Conservation (phyloP, 2,113 vertebrate genomes). For the Hassar affinis region DNA sequence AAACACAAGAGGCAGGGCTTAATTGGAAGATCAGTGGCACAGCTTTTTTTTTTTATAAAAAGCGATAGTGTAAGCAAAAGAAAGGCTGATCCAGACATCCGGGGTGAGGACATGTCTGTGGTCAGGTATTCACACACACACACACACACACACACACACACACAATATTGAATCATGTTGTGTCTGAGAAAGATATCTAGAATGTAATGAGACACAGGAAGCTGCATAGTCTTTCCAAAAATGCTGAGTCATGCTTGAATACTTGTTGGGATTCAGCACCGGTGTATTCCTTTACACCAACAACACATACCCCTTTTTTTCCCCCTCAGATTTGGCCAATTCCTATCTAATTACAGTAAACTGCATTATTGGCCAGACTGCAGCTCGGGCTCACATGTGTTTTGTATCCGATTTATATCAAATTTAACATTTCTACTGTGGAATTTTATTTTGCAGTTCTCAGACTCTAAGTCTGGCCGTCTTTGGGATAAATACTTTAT, state of each 20-base stretch:
- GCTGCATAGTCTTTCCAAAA: neutral
- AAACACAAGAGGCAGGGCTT: conserved; percentile 24
- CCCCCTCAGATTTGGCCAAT: conserved; percentile 23
- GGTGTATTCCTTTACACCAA: neutral
- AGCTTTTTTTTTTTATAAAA: conserved; percentile 56
- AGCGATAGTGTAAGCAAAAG: conserved; percentile 52
- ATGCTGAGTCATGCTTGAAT: neutral
- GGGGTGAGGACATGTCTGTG: conserved; percentile 58
- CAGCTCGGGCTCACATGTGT: neutral
- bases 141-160: conserved; percentile 30
- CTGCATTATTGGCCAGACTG: neutral
- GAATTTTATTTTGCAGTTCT: conserved; percentile 31
- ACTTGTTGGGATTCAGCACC: conserved; percentile 11
- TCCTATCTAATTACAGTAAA: conserved; percentile 17
- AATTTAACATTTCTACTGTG: conserved; percentile 34
- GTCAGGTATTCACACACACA: conserved; percentile 35
- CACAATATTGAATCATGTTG: conserved; percentile 23
- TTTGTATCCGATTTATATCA: conserved; percentile 23
- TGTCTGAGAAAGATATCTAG: neutral
- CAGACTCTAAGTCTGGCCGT: conserved; percentile 15
- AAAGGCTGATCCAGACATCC: conserved; percentile 62
- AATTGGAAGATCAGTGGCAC: conserved; percentile 26
- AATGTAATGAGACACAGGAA: conserved; percentile 19
- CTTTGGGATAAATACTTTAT: conserved; percentile 31
- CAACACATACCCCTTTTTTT: conserved; percentile 1